A percentile compares a stretch with the other conserved stretches of the same genome.
Evolutionary conservation across 2,797 vertebrate species (phyloP).

Genomic region (Cryptoblepharus egeriae): DNA sequence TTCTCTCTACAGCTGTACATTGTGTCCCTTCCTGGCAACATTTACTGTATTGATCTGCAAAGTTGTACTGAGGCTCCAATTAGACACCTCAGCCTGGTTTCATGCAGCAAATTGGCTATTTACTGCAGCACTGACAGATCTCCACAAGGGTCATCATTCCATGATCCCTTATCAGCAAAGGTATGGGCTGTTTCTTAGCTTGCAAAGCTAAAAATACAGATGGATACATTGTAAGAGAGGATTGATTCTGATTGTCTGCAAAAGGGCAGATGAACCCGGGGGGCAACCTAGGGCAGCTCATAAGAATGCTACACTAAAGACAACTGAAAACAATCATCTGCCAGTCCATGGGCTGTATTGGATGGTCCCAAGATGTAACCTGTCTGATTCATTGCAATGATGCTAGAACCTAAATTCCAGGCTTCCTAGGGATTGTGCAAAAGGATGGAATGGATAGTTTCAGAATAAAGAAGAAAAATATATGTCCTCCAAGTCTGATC

Average conservation of each 20-base stretch:
- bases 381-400: not conserved
- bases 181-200: not conserved
- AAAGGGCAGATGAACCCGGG: not conserved
- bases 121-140: accelerated
- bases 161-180: accelerated
- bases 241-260: not conserved
- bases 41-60: not conserved
- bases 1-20: not conserved
- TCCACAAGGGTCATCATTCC: not conserved
- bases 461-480: not conserved
- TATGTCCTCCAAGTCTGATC: not conserved
- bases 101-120: conserved; percentile 34
- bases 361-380: too few relatives aligned
- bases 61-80: not conserved
- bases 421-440: not conserved
- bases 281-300: not conserved
- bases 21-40: not conserved
- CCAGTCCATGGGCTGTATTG: not conserved
- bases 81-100: conserved; percentile 34
- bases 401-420: not conserved
- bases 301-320: not conserved
- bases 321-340: not conserved
- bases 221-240: not conserved
- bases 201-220: not conserved
- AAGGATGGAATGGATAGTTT: not conserved